Evolutionary conservation across 2,888 invertebrate genomes (phyloP).

Genomic region (Mylabris sibirica): DNA sequence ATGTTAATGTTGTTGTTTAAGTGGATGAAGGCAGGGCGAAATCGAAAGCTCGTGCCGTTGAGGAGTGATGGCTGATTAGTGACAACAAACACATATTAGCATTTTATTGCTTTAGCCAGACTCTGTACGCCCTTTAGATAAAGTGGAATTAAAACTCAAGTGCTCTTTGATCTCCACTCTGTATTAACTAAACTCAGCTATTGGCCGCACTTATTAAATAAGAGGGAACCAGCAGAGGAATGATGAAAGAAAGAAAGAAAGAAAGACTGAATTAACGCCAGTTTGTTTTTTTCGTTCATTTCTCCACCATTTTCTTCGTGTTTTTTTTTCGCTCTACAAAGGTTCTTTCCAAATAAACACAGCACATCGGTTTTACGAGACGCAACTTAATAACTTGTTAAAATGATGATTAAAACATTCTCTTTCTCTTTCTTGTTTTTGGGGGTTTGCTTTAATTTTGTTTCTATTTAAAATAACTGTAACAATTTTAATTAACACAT

Average conservation of each 20-base stretch:
- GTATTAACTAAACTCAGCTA: conserved; percentile 61
- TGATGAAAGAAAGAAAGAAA: too few relatives aligned
- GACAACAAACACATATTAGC: conserved; percentile 74
- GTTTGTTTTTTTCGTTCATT: conserved; percentile 29
- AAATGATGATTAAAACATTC: conserved; percentile 55
- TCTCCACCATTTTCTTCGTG: conserved; percentile 42
- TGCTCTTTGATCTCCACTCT: conserved; percentile 64
- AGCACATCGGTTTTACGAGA: background rate
- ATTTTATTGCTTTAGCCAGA: conserved; percentile 70
- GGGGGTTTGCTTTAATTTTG: conserved; percentile 54
- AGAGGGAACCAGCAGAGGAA: conserved; percentile 46
- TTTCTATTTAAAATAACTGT: conserved; percentile 51
- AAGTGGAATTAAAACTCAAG: conserved; percentile 67
- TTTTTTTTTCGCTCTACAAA: too few relatives aligned
- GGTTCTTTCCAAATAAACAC: conserved; percentile 36
- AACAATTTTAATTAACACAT: conserved; percentile 53
- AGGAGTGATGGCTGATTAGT: conserved; percentile 66
- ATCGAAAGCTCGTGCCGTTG: conserved; percentile 49
- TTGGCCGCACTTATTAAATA: conserved; percentile 61
- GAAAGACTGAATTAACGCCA: background rate
- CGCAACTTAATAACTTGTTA: conserved; percentile 55
- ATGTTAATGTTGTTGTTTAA: background rate
- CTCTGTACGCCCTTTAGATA: conserved; percentile 64
- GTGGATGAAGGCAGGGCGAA: conserved; percentile 23
- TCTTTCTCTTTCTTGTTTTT: conserved; percentile 40